Percentiles rank a stretch among this genome's conserved stretches.
Conservation (phyloP, 2,113 vertebrate species). For the Tapirus terrestris region DNA sequence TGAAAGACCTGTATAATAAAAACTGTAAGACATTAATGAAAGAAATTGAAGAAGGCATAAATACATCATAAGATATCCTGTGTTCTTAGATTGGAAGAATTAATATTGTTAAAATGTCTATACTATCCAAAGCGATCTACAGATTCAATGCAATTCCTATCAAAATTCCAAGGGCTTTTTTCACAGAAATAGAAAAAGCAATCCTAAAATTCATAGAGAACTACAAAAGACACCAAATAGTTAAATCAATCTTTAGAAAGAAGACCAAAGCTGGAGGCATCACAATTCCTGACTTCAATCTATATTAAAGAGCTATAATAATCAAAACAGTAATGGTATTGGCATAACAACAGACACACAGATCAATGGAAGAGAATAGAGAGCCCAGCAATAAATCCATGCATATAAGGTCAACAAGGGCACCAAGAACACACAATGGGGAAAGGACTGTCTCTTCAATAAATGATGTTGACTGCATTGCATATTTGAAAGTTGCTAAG, state of each 20-base stretch:
- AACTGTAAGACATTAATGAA: not conserved
- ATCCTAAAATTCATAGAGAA: not conserved
- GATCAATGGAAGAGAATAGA: not conserved
- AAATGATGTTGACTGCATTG: not conserved
- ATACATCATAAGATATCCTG: not conserved
- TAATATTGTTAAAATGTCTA: not conserved
- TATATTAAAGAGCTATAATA: not conserved
- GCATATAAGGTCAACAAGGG: not conserved
- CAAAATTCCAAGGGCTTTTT: not conserved
- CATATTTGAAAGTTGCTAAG: no score
- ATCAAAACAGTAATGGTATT: not conserved
- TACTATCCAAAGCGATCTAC: not conserved
- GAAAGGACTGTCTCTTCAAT: not conserved
- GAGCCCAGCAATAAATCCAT: not conserved
- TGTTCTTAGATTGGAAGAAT: not conserved
- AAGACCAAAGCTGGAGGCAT: not conserved
- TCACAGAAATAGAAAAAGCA: not conserved
- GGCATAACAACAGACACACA: not conserved
- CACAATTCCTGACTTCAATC: not conserved
- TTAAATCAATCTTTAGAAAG: not conserved
- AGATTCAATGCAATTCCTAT: not conserved
- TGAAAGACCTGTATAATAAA: not conserved
- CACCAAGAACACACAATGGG: not conserved
- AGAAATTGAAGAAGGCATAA: not conserved
- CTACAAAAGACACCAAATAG: not conserved